Evolutionary conservation across 2,113 vertebrate genomes (phyloP).

Genomic region (Dolichallabes microphthalmus): DNA sequence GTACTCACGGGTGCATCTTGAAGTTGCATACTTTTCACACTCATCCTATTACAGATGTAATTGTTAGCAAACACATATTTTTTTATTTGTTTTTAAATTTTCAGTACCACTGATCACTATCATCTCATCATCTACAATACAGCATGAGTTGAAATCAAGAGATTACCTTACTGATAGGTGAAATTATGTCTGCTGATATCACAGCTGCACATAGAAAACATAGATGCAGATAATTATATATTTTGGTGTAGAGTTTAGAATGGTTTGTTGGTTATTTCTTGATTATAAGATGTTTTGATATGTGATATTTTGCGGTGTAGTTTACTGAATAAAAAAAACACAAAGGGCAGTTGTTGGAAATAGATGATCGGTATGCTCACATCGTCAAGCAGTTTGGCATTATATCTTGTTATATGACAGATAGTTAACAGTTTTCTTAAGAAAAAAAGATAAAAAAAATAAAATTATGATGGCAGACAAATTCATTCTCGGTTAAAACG

Average conservation of each 20-base stretch:
- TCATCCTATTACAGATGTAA: slow-evolving; percentile 19
- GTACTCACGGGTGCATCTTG: slow-evolving; percentile 23
- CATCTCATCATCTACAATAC: not conserved
- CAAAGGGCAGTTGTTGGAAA: not conserved
- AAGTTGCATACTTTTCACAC: slow-evolving; percentile 17
- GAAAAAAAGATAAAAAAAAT: not conserved
- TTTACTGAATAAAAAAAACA: too few species aligned
- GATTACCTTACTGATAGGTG: slow-evolving; percentile 26
- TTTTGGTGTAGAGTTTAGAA: not conserved
- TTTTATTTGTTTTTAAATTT: slow-evolving; percentile 4
- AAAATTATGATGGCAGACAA: not conserved
- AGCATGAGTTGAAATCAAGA: not conserved
- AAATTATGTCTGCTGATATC: not conserved
- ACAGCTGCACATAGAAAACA: slow-evolving; percentile 8
- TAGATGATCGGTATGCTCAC: not conserved
- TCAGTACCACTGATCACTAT: not conserved
- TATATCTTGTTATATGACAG: not conserved
- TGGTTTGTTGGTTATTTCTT: not conserved
- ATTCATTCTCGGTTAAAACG: not conserved
- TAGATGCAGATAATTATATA: not conserved
- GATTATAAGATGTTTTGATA: not conserved
- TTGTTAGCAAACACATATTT: not conserved
- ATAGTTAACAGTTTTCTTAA: not conserved
- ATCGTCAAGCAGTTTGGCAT: not conserved
- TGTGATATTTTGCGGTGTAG: too few species aligned